Base-by-base conservation (phyloP, 2,888 invertebrate genomes). In the Doris montereyensis region DNA sequence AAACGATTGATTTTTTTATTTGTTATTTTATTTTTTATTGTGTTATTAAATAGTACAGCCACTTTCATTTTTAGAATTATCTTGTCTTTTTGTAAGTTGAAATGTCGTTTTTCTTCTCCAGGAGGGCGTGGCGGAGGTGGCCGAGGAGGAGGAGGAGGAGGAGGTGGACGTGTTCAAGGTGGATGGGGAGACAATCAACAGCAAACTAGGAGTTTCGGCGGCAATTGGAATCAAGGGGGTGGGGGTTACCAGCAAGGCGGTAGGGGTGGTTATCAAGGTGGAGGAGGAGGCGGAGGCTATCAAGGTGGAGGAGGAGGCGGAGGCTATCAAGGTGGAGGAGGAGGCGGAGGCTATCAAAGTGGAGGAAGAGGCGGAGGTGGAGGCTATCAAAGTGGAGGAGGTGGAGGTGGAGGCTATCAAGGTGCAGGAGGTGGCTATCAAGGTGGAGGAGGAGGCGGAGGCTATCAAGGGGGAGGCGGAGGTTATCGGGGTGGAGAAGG, bases 81-180 rank as follows among this genome's bases (percentile, higher is more conserved):
- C 28, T 57, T 32, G 28, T 24, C 52, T 32, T 57, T 52, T 52
- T 60, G 41, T 28, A 41, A 34, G 35, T 65, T 62, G 74, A 68
- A n/a, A 10, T 68, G 5, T 67, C n/a, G 28, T 13, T 52, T 70
- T n/a, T 60, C n/a, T 60, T 5, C 72, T 60, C 2, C 73, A 78
- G 57, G 75, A 57, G 77, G 77, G 5, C 52, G 79, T 10, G 77
- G 79, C 1, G 75, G 77, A 5, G 82, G 85, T 41, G 81, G 85
- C 35, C 84, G 83, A n/a, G 78, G 81, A 32, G 79, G 83, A 41
- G 52, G 85, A 65, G 91, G 91, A 79, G 92, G 92, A 90, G 89
- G 81, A n/a, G 82, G 83, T 24, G 81, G 82, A 30, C 30, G 71
- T 30, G 35, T 67, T 21, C 75, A 75, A 30, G 71, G 79, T 24